Conservation (phyloP, 2,888 invertebrate species). For the Eulithis testata region DNA sequence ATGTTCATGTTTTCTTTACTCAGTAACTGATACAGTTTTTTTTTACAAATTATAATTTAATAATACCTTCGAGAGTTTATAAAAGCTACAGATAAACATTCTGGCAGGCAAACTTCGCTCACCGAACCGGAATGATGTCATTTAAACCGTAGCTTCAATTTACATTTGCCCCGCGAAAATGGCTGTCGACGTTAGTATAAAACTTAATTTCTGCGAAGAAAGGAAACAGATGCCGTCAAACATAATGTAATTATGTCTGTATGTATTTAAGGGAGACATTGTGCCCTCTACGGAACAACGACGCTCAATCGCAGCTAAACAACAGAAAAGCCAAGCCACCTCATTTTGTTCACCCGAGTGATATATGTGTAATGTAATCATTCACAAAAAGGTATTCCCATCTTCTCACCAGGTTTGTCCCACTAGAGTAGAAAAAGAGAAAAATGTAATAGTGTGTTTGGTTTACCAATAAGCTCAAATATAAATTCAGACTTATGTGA, state of each 20-base stretch:
- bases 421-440: no score
- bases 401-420: no score
- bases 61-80: background rate
- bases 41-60: no score
- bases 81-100: background rate
- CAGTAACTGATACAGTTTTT: no score
- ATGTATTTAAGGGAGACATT: constrained; percentile 55
- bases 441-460: no score
- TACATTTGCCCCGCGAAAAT: constrained; percentile 31
- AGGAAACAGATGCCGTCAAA: constrained; percentile 55
- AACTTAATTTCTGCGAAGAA: constrained; percentile 43
- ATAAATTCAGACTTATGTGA: no score
- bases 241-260: constrained; percentile 65
- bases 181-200: constrained; percentile 33
- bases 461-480: no score
- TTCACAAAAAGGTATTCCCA: no score
- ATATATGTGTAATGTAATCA: no score
- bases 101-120: constrained; percentile 10
- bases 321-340: background rate
- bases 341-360: constrained; percentile 1
- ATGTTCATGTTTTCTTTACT: no score
- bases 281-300: constrained; percentile 54
- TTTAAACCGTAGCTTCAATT: constrained; percentile 31
- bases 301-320: constrained; percentile 47
- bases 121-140: constrained; percentile 27